These are phyloP conservation scores for Drosophila sp. DNA, from an alignment of 1,140 invertebrate genomes.

Conservation along the genomic window DNA sequence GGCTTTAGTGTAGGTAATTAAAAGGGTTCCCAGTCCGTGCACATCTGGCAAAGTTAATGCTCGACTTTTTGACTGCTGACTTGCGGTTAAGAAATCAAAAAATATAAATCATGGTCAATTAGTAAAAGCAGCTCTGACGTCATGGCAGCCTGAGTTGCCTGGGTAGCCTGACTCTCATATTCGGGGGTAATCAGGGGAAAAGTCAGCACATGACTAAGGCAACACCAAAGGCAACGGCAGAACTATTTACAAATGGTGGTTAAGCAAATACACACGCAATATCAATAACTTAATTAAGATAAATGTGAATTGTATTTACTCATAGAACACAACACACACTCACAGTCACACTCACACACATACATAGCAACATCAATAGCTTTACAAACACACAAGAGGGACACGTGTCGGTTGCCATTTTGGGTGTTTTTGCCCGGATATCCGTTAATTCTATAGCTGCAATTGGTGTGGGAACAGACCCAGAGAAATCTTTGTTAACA, in stretches of 20 bases:
- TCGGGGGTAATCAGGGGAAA: neutral
- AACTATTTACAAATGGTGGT: slow-evolving; percentile 10
- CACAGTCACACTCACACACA: slow-evolving; percentile 29
- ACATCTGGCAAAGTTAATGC: slow-evolving; percentile 40
- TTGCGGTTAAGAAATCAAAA: slow-evolving; percentile 74
- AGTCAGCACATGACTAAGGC: slow-evolving; percentile 31
- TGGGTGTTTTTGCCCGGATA: slow-evolving; percentile 62
- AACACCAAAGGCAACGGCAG: no score
- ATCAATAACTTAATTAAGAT: slow-evolving; percentile 84
- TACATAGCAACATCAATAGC: slow-evolving; percentile 2
- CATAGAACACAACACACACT: slow-evolving; percentile 38
- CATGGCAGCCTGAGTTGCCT: slow-evolving; percentile 29
- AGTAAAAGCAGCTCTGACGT: slow-evolving; percentile 45
- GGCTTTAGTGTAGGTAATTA: slow-evolving; percentile 58
- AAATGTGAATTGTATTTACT: slow-evolving; percentile 78
- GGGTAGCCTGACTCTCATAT: neutral
- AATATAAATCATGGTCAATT: slow-evolving; percentile 79
- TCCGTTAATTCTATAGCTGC: slow-evolving; percentile 42
- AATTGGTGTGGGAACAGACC: slow-evolving; percentile 24
- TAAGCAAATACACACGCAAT: slow-evolving; percentile 56
- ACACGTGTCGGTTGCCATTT: slow-evolving; percentile 37
- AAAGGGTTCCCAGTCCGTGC: slow-evolving; percentile 51
- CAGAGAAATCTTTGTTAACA: slow-evolving; percentile 69
- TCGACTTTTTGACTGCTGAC: slow-evolving; percentile 60
- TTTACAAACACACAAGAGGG: neutral